Evolutionary conservation across 2,888 invertebrate genomes (phyloP), one percentile per base, ranked within the genome.

Genomic region (Lordiphosa fenestrarum): DNA sequence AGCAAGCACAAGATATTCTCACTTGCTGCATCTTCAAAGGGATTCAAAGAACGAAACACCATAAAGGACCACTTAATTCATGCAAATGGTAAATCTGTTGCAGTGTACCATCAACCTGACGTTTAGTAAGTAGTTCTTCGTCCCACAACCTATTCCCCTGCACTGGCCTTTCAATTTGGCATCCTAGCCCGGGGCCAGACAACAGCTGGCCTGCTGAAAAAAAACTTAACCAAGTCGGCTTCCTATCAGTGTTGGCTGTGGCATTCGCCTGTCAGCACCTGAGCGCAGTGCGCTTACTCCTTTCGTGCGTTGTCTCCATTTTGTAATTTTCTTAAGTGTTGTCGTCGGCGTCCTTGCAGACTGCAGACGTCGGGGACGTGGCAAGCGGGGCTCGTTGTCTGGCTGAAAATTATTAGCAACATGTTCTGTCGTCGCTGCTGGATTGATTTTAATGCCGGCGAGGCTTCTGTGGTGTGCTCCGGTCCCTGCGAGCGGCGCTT

Each of bases 371-470:
- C 25, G 25, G 7, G 7, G 7, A 25, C 25, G 25, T 25, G 25
- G 7, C 7, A 25, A 25, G 25, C 25, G 41, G 3, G 4, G n/a
- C 41, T 21, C 12, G 19, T 12, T 13, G 12, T 12, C 21, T 25
- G 19, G 25, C 25, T 25, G 12, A 41, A 76, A 74, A 70, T 72
- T 77, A 77, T 75, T 62, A 80, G 72, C 58, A 76, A 62, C 66
- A 86, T 88, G 85, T 88, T 88, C 73, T 89, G 89, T 80, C 87
- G 86, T 62, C 88, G 85, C 72, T 89, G 89, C 57, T 88, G 89
- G 89, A 86, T 89, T 74, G 88, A 89, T 86, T 89, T 89, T 53
- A 73, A 69, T 53, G 64, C 71, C 65, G 70, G 66, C 37, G 87
- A 85, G 52, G 39, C 68, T 35, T 80, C 62, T 54, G 66, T 88